Percentiles rank a stretch among this genome's conserved stretches.
Evolutionary conservation across 1,140 invertebrate genomes (phyloP).

Genomic region (Diabrotica virgifera): DNA sequence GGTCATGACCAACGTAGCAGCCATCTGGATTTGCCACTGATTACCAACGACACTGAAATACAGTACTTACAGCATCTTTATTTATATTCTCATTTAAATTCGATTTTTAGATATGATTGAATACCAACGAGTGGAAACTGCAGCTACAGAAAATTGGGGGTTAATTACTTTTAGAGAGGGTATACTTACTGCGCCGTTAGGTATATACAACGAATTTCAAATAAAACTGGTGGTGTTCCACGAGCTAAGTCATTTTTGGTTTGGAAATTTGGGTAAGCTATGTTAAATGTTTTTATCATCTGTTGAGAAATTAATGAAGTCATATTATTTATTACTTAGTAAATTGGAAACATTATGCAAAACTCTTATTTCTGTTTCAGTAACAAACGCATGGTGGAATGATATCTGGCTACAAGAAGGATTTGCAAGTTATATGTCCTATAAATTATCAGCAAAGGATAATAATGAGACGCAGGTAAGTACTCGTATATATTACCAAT

Average conservation of each 20-base stretch:
- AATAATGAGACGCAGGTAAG: constrained; percentile 49
- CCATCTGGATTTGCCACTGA: too few relatives aligned
- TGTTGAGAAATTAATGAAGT: too few relatives aligned
- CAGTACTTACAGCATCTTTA: too few relatives aligned
- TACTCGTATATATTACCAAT: constrained; percentile 42
- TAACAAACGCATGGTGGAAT: constrained; percentile 75
- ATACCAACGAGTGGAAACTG: constrained; percentile 80
- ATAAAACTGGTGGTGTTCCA: constrained; percentile 59
- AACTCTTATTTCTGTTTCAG: constrained; percentile 57
- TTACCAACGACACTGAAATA: too few relatives aligned
- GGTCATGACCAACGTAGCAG: too few relatives aligned
- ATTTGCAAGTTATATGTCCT: constrained; percentile 71
- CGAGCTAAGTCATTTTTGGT: constrained; percentile 68
- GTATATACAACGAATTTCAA: constrained; percentile 53
- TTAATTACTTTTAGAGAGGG: constrained; percentile 61
- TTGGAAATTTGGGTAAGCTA: constrained; percentile 61
- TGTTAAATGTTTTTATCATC: background rate
- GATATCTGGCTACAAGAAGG: constrained; percentile 85
- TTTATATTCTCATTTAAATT: too few relatives aligned
- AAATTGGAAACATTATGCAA: too few relatives aligned
- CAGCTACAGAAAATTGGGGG: constrained; percentile 77
- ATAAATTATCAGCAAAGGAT: constrained; percentile 49
- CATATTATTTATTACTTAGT: too few relatives aligned
- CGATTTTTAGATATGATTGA: constrained; percentile 73
- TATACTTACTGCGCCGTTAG: constrained; percentile 54